These are phyloP conservation scores for Arge pagana DNA, from an alignment of 2,888 invertebrate genomes.

Conservation along the genomic window DNA sequence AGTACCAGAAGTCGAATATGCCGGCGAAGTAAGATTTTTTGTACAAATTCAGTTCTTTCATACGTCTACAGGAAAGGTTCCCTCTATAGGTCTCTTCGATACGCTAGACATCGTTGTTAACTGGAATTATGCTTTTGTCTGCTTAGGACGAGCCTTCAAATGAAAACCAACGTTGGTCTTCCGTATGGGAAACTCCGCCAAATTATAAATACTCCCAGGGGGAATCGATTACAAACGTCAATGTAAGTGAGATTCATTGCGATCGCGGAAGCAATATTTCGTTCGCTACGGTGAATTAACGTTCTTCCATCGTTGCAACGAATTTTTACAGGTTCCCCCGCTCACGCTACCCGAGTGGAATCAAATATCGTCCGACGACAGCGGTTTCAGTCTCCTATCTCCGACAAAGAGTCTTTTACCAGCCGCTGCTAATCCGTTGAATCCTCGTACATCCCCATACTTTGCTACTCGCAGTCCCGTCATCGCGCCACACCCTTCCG, in stretches of 20 bases:
- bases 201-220: constrained; percentile 44
- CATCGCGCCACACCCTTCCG: constrained; percentile 55
- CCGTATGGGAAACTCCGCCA: constrained; percentile 51
- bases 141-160: too few species aligned
- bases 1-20: too few species aligned
- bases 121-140: too few species aligned
- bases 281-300: too few species aligned
- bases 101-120: constrained; percentile 5
- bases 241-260: constrained; percentile 33
- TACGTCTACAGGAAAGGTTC: too few species aligned
- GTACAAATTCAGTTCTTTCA: too few species aligned
- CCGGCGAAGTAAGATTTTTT: too few species aligned
- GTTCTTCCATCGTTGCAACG: too few species aligned
- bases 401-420: constrained; percentile 51
- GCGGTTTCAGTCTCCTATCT: constrained; percentile 45
- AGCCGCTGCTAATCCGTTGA: constrained; percentile 51
- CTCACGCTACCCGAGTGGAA: constrained; percentile 47
- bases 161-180: too few species aligned
- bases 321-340: constrained; percentile 43
- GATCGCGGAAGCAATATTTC: neutral
- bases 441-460: constrained; percentile 50
- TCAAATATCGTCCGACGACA: constrained; percentile 39
- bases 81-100: constrained; percentile 36
- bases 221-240: constrained; percentile 42
- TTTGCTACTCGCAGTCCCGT: constrained; percentile 43